Evolutionary conservation across 2,797 vertebrate species (phyloP), one percentile per base, ranked within the genome.

Genomic region (Poecilia velifera): DNA sequence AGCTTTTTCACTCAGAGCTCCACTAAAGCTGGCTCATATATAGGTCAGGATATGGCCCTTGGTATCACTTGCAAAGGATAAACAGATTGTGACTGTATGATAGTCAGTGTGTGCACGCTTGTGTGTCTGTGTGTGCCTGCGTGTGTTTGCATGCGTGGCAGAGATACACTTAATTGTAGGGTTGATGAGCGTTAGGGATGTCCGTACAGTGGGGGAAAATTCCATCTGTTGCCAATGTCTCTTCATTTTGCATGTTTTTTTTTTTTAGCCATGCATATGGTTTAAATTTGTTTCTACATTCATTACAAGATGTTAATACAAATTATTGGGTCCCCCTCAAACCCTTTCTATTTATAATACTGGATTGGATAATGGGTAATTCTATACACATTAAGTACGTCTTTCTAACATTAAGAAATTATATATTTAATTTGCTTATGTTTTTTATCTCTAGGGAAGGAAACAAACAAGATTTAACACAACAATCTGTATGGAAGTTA

Each of bases 1-100:
- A 47, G 78, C 77, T 64, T 86, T 87, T 87, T 86, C 89, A 68
- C 73, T 88, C 87, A 82, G 76, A 88, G 78, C 80, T 12, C 45
- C 76, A 91, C 79, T 85, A 89, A 66, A 87, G 76, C 77, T 41
- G 77, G 68, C 68, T 57, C 79, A 78, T 89, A 94, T 94, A 85
- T 95, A 94, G 94, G 95, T 95, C 94, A 96, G 80, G 88, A 68
- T 87, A 86, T 82, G 87, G 86, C 88, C 90, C 84, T 89, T 86
- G 86, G 86, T 89, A 84, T 88, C 86, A 88, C 85, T 83, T 70
- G 76, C 78, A 83, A 89, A 87, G 74, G 79, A 77, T 78, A 84
- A 90, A 89, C 88, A 88, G 85, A 87, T 88, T 66, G 66, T 82
- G 84, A 80, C 80, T 79, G 87, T 47, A 71, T 57, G 77, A 74